Evolutionary conservation across 2,113 vertebrate genomes (phyloP).

Genomic region (Gallinago jamesoni): DNA sequence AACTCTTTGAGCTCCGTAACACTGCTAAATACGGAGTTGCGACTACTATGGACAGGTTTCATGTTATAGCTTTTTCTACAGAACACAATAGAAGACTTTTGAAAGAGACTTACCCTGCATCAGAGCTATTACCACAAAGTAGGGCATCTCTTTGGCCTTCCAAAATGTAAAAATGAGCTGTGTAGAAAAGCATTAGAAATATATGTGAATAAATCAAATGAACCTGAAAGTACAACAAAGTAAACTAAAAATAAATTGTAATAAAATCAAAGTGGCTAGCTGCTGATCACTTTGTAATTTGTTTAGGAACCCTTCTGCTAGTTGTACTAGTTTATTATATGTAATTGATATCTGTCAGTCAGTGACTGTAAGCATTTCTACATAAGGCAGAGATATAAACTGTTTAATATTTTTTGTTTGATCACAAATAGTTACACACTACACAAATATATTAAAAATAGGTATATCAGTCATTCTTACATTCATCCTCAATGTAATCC

Average conservation of each 20-base stretch:
- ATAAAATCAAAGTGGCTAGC: neutral
- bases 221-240: neutral
- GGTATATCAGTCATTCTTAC: conserved; percentile 77
- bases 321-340: neutral
- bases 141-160: conserved; percentile 84
- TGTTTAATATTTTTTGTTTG: neutral
- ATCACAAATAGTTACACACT: neutral
- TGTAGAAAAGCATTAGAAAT: conserved; percentile 57
- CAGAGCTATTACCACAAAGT: conserved; percentile 88
- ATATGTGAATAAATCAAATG: neutral
- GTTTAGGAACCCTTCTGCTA: neutral
- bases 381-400: neutral
- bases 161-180: conserved; percentile 82
- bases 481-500: conserved; percentile 79
- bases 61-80: neutral
- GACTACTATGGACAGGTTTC: neutral
- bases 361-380: neutral
- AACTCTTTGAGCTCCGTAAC: neutral
- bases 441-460: neutral
- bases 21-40: neutral
- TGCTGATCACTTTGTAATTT: neutral
- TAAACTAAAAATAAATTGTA: neutral
- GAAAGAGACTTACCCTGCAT: conserved; percentile 86
- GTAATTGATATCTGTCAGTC: neutral
- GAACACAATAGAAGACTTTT: neutral